phyloP scores from a whole-genome alignment of 2,888 invertebrate species.

The Priocnemis perturbator region DNA sequence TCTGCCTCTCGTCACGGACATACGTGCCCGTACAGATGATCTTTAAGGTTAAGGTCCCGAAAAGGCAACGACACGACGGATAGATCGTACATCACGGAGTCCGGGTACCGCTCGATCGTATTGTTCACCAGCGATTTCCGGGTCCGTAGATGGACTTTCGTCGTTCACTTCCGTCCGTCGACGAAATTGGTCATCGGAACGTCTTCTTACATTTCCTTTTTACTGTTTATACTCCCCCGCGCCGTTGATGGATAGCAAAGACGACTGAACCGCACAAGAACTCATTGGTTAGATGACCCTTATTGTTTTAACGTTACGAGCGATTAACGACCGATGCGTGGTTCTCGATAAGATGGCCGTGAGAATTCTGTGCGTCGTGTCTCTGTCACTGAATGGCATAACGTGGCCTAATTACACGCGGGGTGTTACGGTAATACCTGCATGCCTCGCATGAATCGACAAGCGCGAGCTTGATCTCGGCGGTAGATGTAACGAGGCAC shows the following conservation, averaged over 20 bases:
- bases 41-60: background rate
- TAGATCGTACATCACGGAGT: background rate
- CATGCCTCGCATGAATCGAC: constrained; percentile 18
- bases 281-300: constrained; percentile 15
- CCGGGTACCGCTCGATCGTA: constrained; percentile 31
- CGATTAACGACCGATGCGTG: constrained; percentile 8
- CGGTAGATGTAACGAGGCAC: constrained; percentile 27
- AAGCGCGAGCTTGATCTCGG: constrained; percentile 7
- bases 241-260: background rate
- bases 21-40: too few species aligned
- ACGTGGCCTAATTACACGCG: constrained; percentile 42
- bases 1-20: too few species aligned
- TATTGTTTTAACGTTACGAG: background rate
- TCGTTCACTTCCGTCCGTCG: constrained; percentile 40
- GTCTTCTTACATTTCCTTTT: too few species aligned
- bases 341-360: constrained; percentile 24
- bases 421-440: constrained; percentile 30
- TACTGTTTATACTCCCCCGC: background rate
- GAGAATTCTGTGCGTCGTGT: constrained; percentile 21
- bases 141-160: constrained; percentile 41
- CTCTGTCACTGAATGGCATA: constrained; percentile 39
- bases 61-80: constrained; percentile 22
- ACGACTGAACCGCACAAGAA: background rate
- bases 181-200: constrained; percentile 48
- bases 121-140: constrained; percentile 47